Percentiles rank a stretch among this genome's conserved stretches.
phyloP scores from a whole-genome alignment of 2,888 invertebrate genomes.

The Chrysolina americana region DNA sequence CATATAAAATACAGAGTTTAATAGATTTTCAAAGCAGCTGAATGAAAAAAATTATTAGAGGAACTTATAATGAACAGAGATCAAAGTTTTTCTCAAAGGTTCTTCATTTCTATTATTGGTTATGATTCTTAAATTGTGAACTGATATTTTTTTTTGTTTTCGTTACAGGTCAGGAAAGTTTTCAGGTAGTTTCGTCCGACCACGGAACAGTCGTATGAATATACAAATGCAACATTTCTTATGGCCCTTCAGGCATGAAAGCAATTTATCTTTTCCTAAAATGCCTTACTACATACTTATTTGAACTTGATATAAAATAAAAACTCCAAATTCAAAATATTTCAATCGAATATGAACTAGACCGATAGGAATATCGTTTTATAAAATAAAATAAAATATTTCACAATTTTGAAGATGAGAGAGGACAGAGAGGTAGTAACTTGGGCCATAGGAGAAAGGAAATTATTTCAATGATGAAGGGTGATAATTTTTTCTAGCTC shows the following conservation, averaged over 20 bases:
- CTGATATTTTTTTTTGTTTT: slow-evolving; percentile 21
- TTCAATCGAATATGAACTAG: background rate
- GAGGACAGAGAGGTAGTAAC: no score
- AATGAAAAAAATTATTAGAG: no score
- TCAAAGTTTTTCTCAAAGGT: no score
- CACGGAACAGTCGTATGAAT: slow-evolving; percentile 75
- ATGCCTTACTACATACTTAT: slow-evolving; percentile 58
- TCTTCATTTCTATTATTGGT: no score
- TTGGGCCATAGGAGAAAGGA: no score
- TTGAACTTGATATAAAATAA: slow-evolving; percentile 24
- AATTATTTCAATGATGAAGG: no score
- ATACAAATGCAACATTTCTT: slow-evolving; percentile 47
- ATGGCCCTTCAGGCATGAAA: slow-evolving; percentile 52
- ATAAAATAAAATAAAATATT: no score
- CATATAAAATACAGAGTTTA: no score
- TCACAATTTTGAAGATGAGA: no score
- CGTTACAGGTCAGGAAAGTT: slow-evolving; percentile 78
- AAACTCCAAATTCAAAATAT: slow-evolving; percentile 22
- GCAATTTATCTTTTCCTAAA: slow-evolving; percentile 55
- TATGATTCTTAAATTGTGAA: background rate
- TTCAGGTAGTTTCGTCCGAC: slow-evolving; percentile 75
- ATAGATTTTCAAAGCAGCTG: no score
- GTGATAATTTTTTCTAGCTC: no score
- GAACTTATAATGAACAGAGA: no score
- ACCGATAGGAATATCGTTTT: background rate